Evolutionary conservation across 2,888 invertebrate species (phyloP).

Genomic region (Oligia latruncula): DNA sequence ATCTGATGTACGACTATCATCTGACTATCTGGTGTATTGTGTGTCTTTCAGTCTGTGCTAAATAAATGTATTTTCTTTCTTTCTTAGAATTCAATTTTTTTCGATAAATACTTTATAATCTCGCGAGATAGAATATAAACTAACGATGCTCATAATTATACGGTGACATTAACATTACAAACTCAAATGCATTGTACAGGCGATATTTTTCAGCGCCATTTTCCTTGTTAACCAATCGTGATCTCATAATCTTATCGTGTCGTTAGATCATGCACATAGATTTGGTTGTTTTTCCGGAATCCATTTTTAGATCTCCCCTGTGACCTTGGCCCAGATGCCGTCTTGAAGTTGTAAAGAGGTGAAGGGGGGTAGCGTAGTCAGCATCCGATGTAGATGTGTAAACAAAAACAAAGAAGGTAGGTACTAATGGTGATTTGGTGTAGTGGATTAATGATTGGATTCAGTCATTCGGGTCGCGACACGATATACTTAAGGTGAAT

Average conservation of each 20-base stretch:
- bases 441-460: neutral
- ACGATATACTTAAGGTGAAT: neutral
- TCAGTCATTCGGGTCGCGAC: no score
- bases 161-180: neutral
- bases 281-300: slow-evolving; percentile 17
- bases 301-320: slow-evolving; percentile 15
- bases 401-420: slow-evolving; percentile 7
- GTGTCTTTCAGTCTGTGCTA: no score
- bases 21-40: no score
- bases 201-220: slow-evolving; percentile 11
- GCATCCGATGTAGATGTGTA: neutral
- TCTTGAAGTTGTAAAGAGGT: neutral
- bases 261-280: slow-evolving; percentile 23
- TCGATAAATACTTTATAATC: neutral
- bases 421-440: no score
- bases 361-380: slow-evolving; percentile 14
- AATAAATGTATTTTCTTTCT: no score
- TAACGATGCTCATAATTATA: neutral
- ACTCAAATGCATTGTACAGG: neutral
- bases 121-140: no score
- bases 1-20: no score
- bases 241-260: slow-evolving; percentile 18
- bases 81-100: neutral
- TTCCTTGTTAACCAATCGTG: slow-evolving; percentile 11
- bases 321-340: slow-evolving; percentile 26